phyloP scores from a whole-genome alignment of 2,797 vertebrate species.

The Sebastes oblongus region DNA sequence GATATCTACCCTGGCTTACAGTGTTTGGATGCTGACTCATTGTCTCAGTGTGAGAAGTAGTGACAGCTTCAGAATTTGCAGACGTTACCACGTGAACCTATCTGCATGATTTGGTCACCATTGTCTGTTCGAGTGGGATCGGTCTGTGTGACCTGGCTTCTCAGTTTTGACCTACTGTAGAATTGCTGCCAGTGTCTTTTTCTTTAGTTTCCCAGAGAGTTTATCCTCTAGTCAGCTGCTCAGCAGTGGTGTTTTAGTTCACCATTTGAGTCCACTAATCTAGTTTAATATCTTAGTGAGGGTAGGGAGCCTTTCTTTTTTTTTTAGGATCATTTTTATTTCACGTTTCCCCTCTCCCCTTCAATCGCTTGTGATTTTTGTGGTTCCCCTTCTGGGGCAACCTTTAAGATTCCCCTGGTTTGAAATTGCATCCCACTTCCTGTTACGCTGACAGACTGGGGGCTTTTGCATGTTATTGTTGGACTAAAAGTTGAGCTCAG shows the following conservation, averaged over 20 bases:
- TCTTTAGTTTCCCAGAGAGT: background rate
- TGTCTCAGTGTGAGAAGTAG: too few relatives aligned
- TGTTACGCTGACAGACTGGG: background rate
- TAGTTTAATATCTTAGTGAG: background rate
- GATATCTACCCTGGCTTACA: too few relatives aligned
- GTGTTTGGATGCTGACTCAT: too few relatives aligned
- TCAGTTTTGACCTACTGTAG: background rate
- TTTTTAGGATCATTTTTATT: background rate
- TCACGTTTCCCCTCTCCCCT: background rate
- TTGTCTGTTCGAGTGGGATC: too few relatives aligned
- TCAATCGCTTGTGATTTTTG: background rate
- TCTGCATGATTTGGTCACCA: too few relatives aligned
- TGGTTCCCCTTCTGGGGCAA: background rate
- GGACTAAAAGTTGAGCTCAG: background rate
- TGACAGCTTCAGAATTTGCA: too few relatives aligned
- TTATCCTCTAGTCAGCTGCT: too few relatives aligned
- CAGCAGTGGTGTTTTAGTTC: background rate
- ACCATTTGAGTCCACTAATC: background rate
- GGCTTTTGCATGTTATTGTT: background rate
- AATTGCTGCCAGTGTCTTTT: background rate
- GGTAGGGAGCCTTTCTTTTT: background rate
- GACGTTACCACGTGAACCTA: too few relatives aligned
- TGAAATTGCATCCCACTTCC: background rate
- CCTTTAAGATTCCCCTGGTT: background rate
- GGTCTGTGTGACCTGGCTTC: background rate